Evolutionary conservation across 2,797 vertebrate species (phyloP).

Genomic region (Bufotes viridis): DNA sequence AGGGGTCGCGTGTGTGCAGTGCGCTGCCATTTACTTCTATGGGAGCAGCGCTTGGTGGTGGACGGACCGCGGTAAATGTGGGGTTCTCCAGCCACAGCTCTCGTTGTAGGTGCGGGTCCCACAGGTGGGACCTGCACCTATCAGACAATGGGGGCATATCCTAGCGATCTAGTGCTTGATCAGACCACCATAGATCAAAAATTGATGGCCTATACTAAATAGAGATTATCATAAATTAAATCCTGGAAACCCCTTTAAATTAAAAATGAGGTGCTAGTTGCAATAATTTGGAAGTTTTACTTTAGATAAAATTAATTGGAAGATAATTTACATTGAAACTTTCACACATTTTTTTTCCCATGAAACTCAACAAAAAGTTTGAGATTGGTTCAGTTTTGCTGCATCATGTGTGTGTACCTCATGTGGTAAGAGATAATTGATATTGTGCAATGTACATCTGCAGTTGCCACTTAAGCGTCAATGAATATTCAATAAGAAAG

Average conservation of each 20-base stretch:
- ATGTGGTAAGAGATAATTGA: background rate
- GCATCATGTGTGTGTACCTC: background rate
- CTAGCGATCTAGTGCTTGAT: too few relatives aligned
- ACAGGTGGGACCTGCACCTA: too few relatives aligned
- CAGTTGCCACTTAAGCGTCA: background rate
- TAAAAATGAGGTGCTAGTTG: background rate
- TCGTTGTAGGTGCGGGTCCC: too few relatives aligned
- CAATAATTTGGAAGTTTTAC: background rate
- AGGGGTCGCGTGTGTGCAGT: too few relatives aligned
- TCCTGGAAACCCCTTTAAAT: background rate
- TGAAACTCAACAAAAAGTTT: background rate
- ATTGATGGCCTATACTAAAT: background rate
- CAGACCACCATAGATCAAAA: background rate
- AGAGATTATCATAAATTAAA: background rate
- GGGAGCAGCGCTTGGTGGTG: too few relatives aligned
- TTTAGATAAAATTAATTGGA: background rate
- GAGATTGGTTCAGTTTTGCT: background rate
- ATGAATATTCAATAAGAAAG: background rate
- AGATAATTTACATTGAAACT: background rate
- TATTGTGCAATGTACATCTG: background rate
- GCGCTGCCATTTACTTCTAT: too few relatives aligned
- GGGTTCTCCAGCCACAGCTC: too few relatives aligned
- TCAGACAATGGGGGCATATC: too few relatives aligned
- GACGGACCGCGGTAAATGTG: too few relatives aligned
- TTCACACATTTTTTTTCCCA: background rate